A percentile compares a stretch with the other conserved stretches of the same genome.
These are phyloP conservation scores for Eira barbara DNA, from an alignment of 2,113 vertebrate genomes.

Conservation along the genomic window DNA sequence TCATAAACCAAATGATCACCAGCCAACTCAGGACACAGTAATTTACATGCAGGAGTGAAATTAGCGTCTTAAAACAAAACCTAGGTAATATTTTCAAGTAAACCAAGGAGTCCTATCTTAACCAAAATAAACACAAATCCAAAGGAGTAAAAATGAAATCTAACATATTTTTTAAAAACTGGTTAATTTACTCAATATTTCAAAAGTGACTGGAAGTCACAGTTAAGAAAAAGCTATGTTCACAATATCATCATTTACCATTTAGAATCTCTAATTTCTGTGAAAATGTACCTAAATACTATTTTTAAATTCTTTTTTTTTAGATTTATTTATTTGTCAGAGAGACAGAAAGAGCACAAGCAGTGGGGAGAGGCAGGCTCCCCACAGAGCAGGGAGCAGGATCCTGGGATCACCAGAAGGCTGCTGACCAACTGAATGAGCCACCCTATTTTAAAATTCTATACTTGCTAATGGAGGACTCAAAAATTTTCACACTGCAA, in stretches of 20 bases:
- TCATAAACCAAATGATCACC: background rate
- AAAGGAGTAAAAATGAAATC: background rate
- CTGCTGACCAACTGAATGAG: too few species aligned
- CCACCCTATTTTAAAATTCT: background rate
- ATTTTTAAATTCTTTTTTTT: background rate
- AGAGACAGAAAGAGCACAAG: too few species aligned
- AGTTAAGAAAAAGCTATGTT: constrained; percentile 1
- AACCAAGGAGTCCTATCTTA: background rate
- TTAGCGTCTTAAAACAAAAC: constrained; percentile 6
- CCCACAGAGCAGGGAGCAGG: too few species aligned
- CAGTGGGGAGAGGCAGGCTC: too few species aligned
- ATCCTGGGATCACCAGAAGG: too few species aligned
- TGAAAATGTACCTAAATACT: background rate
- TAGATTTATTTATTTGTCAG: too few species aligned
- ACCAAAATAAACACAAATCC: background rate
- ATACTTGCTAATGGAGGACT: background rate
- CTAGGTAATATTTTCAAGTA: background rate
- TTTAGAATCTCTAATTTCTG: background rate
- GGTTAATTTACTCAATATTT: constrained; percentile 11
- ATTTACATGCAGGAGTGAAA: background rate
- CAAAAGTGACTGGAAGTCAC: background rate
- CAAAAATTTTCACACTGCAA: background rate
- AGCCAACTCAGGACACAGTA: background rate
- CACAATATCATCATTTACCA: background rate
- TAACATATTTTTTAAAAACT: background rate